Conservation (phyloP, 2,888 invertebrate genomes). For the Anaspis maculata region DNA sequence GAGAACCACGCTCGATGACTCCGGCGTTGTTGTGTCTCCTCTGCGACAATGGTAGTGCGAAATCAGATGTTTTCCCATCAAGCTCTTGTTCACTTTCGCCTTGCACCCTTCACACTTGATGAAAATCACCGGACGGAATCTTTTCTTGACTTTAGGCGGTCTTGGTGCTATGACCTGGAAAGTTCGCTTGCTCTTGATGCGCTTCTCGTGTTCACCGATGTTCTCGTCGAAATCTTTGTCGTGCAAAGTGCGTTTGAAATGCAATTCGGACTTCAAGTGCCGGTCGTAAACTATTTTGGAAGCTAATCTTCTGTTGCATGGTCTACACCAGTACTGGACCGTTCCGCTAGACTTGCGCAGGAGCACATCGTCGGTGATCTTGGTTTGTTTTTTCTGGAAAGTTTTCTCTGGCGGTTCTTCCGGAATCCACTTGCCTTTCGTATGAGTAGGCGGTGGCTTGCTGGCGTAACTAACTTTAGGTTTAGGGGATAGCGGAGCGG, state of each 20-base stretch:
- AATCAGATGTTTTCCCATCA: slow-evolving; percentile 78
- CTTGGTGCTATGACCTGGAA: slow-evolving; percentile 1
- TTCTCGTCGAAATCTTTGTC: slow-evolving; percentile 58
- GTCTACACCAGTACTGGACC: slow-evolving; percentile 70
- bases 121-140: slow-evolving; percentile 51
- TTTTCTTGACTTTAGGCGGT: slow-evolving; percentile 26
- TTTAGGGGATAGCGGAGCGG: background rate
- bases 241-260: slow-evolving; percentile 56
- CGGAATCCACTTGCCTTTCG: slow-evolving; percentile 74
- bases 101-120: slow-evolving; percentile 65
- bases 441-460: slow-evolving; percentile 58
- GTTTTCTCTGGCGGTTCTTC: slow-evolving; percentile 38
- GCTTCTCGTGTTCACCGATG: slow-evolving; percentile 17
- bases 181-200: slow-evolving; percentile 20
- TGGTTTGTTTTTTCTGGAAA: slow-evolving; percentile 7
- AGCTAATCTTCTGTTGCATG: slow-evolving; percentile 68
- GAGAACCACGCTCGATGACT: slow-evolving; percentile 56
- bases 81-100: slow-evolving; percentile 55
- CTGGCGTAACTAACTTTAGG: background rate
- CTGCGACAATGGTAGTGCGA: slow-evolving; percentile 79
- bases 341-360: slow-evolving; percentile 39
- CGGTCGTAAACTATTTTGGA: slow-evolving; percentile 67
- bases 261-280: slow-evolving; percentile 67
- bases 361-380: slow-evolving; percentile 26
- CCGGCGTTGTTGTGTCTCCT: slow-evolving; percentile 51